Conservation (phyloP, 2,797 vertebrate species). For the Eospalax fontanierii region DNA sequence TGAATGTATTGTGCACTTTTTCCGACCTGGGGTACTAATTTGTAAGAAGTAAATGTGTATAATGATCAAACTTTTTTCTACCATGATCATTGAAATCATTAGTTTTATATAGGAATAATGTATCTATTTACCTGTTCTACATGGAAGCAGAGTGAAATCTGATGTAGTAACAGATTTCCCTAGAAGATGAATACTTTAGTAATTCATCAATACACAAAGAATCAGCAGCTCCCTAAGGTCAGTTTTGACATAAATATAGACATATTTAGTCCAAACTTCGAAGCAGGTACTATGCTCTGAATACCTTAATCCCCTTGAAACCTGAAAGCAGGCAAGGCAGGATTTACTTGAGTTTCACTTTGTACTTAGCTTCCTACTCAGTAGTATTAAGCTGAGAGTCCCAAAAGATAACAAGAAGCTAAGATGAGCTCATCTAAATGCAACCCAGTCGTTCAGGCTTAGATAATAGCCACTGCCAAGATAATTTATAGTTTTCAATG, state of each 20-base stretch:
- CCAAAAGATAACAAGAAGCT: conserved; percentile 70
- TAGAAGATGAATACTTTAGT: conserved; percentile 9
- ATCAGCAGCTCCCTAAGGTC: neutral
- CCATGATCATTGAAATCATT: conserved; percentile 10
- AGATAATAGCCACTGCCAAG: conserved; percentile 79
- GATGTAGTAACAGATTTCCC: neutral
- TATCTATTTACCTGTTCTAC: conserved; percentile 22
- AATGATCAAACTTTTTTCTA: neutral
- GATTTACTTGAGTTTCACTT: conserved; percentile 60
- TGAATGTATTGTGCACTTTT: neutral
- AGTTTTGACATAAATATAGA: conserved; percentile 52
- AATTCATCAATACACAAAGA: conserved; percentile 25
- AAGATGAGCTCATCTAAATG: conserved; percentile 82
- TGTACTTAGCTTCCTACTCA: conserved; percentile 65
- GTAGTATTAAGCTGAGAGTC: conserved; percentile 61
- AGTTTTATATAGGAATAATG: neutral
- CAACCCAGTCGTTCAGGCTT: conserved; percentile 65
- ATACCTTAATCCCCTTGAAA: conserved; percentile 15
- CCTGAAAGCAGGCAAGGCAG: neutral
- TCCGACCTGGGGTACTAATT: neutral
- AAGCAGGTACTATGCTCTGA: neutral
- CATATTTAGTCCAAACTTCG: conserved; percentile 34
- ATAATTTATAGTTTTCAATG: conserved; percentile 82
- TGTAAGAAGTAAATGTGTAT: neutral
- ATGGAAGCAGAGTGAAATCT: conserved; percentile 9